These are phyloP conservation scores for Alauda arvensis DNA, from an alignment of 2,797 vertebrate species.

Conservation along the genomic window DNA sequence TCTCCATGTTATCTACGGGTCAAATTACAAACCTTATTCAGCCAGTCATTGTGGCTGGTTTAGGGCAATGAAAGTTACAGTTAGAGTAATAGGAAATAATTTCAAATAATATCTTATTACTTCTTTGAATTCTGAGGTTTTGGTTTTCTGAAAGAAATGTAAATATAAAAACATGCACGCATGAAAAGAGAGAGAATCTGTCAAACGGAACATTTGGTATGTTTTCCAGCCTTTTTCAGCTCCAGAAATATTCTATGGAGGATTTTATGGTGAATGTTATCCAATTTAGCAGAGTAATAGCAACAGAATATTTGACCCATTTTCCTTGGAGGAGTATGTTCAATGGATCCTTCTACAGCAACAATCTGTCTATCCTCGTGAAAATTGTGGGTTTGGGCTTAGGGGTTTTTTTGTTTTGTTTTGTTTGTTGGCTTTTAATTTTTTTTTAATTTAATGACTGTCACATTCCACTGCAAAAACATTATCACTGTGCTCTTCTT, in stretches of 20 bases:
- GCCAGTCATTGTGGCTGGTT: neutral
- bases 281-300: neutral
- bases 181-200: neutral
- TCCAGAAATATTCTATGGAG: constrained; percentile 31
- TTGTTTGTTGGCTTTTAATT: neutral
- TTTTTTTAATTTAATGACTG: neutral
- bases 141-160: neutral
- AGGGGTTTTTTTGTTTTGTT: neutral
- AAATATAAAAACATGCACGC: neutral
- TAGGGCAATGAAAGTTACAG: neutral
- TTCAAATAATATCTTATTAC: constrained; percentile 8
- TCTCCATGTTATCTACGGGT: neutral
- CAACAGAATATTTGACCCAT: neutral
- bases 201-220: neutral
- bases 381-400: neutral
- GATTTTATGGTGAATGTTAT: constrained; percentile 26
- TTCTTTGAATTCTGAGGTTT: neutral
- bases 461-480: neutral
- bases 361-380: neutral
- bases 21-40: neutral
- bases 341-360: neutral
- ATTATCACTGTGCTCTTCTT: neutral
- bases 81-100: neutral
- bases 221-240: neutral
- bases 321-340: constrained; percentile 26